Conservation (phyloP, 64 coral and sea anemone genomes). For the Stichodactyla mertensii region DNA sequence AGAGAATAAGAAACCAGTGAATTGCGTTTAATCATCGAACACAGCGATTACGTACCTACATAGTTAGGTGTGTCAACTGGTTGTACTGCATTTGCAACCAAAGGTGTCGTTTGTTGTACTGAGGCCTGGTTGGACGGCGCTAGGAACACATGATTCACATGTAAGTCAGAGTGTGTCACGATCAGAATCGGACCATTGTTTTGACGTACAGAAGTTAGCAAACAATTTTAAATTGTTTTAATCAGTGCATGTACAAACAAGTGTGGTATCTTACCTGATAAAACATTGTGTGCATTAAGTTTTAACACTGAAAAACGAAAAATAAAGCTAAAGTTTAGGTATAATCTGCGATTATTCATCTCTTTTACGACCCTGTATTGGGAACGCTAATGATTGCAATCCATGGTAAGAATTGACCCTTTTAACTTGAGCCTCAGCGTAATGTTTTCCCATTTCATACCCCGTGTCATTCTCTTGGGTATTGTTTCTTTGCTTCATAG, state of each 20-base stretch:
- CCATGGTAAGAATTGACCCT: too few species aligned
- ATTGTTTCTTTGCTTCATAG: too few species aligned
- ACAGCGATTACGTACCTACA: background rate
- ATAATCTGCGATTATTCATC: too few species aligned
- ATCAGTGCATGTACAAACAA: background rate
- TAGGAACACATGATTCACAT: background rate
- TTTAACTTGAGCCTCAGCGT: too few species aligned
- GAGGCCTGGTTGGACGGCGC: background rate
- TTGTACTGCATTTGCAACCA: background rate
- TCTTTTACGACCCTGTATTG: too few species aligned
- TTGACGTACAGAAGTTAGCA: background rate
- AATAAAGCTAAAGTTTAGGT: background rate
- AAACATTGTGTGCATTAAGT: background rate
- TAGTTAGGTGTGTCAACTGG: background rate
- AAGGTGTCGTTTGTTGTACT: background rate
- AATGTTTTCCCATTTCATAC: too few species aligned
- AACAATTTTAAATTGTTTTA: too few species aligned
- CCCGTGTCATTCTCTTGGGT: too few species aligned
- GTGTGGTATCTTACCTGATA: background rate
- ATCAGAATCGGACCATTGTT: background rate
- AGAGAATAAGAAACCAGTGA: too few species aligned
- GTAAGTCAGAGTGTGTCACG: background rate
- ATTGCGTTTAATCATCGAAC: too few species aligned
- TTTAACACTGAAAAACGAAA: background rate
- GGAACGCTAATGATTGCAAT: too few species aligned